Conservation (phyloP, 2,113 vertebrate species). For the Arenaria interpres region DNA sequence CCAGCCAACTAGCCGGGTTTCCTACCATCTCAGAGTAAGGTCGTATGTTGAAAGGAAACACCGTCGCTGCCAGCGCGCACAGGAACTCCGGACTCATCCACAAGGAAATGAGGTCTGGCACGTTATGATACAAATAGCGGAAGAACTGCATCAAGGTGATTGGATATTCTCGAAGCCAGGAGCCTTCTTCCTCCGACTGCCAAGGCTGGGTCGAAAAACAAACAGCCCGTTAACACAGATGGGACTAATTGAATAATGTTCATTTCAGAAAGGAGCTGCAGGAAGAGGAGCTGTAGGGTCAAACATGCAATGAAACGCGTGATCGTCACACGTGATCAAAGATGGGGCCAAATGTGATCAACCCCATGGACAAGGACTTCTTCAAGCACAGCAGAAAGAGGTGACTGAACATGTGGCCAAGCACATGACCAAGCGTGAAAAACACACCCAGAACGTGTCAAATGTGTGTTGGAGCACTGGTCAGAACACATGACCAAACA, state of each 20-base stretch:
- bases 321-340: accelerated
- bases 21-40: constrained; percentile 98
- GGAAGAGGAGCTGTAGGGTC: background rate
- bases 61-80: constrained; percentile 89
- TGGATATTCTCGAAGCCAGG: constrained; percentile 96
- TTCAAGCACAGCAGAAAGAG: background rate
- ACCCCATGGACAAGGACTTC: background rate
- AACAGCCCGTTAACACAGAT: background rate
- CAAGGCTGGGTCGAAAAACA: constrained; percentile 82
- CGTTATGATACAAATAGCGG: constrained; percentile 95
- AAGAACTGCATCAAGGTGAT: constrained; percentile 99
- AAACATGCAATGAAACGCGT: background rate
- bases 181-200: constrained; percentile 98
- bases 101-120: constrained; percentile 89
- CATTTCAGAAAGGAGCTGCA: background rate
- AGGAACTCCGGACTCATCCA: constrained; percentile 98
- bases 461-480: background rate
- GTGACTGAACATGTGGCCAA: background rate
- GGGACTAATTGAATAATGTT: background rate
- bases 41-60: constrained; percentile 97
- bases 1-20: background rate
- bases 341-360: background rate
- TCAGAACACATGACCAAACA: background rate
- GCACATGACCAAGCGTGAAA: background rate
- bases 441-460: background rate